A percentile compares a stretch with the other conserved stretches of the same genome.
Evolutionary conservation across 2,797 vertebrate genomes (phyloP).

Genomic region (Pangasius mekongensis): DNA sequence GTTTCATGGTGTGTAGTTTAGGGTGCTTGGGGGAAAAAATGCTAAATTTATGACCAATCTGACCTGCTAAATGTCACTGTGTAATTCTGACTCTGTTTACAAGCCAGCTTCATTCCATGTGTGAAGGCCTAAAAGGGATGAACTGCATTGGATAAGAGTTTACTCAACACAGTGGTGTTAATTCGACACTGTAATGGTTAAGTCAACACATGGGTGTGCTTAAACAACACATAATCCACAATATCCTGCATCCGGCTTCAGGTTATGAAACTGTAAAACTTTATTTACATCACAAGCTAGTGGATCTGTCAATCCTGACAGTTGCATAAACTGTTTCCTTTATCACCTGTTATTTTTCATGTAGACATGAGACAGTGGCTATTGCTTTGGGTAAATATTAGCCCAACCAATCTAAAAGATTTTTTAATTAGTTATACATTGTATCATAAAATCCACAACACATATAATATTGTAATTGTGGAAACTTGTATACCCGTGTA

Average conservation of each 20-base stretch:
- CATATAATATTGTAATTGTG: neutral
- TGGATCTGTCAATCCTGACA: neutral
- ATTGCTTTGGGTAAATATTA: neutral
- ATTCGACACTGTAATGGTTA: neutral
- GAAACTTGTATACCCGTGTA: neutral
- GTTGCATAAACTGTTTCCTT: slow-evolving; percentile 40
- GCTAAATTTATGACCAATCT: neutral
- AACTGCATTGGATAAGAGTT: neutral
- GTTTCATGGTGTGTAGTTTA: neutral
- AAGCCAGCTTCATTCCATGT: neutral
- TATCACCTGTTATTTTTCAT: neutral
- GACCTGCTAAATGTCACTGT: neutral
- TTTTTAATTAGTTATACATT: neutral
- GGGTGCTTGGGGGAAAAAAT: neutral
- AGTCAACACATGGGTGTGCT: neutral
- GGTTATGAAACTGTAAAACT: neutral
- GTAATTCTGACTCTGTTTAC: neutral
- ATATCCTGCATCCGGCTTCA: slow-evolving; percentile 4
- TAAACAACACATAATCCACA: no score
- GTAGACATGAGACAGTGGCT: neutral
- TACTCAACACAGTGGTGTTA: neutral
- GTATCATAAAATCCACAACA: neutral
- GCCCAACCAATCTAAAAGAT: neutral
- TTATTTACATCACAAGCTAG: neutral
- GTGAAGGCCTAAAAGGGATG: neutral